Conservation (phyloP, 2,113 vertebrate species). For the Oreochromis aureus region DNA sequence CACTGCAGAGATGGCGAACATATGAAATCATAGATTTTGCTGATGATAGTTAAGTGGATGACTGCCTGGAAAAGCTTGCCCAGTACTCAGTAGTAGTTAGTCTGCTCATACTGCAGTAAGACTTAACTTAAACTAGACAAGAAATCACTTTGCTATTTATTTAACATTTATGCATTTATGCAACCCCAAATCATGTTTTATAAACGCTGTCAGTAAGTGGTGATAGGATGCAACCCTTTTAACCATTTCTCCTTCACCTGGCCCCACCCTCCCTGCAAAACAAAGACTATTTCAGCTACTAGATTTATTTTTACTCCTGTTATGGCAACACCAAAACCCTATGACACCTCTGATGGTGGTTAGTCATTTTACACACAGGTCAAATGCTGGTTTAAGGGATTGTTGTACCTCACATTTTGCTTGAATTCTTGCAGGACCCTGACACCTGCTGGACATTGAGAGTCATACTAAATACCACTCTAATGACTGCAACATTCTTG, state of each 20-base stretch:
- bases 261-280: background rate
- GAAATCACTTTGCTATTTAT: background rate
- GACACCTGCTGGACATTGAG: constrained; percentile 14
- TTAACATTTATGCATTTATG: background rate
- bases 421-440: background rate
- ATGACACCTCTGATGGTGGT: background rate
- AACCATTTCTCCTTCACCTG: fast-evolving
- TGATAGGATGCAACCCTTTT: background rate
- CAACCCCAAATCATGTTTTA: background rate
- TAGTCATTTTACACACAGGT: background rate
- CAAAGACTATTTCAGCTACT: background rate
- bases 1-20: background rate
- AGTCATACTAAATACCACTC: fast-evolving
- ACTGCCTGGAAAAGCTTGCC: background rate
- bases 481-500: background rate
- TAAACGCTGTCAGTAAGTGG: too few species aligned
- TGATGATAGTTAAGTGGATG: background rate
- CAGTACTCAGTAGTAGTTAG: background rate
- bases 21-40: background rate
- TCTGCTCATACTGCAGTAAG: background rate
- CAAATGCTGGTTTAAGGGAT: background rate
- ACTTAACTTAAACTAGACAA: background rate
- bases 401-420: fast-evolving
- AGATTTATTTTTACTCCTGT: background rate
- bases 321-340: background rate